Conservation (phyloP, 2,888 invertebrate species). For the Parasteatoda lunata region DNA sequence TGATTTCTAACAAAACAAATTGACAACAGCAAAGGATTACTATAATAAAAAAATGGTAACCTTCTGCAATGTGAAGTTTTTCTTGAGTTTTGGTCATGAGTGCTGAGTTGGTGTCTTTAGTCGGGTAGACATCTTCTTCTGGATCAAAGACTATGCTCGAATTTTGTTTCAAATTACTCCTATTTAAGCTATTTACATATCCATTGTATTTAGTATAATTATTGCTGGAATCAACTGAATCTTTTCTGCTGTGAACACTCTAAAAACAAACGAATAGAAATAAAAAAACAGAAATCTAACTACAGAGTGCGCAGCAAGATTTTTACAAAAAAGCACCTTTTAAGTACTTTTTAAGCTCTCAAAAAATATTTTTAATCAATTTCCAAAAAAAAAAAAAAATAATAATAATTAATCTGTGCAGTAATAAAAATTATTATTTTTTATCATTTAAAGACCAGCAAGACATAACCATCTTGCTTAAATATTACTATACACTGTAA, state of each 20-base stretch:
- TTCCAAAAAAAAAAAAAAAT: too few relatives aligned
- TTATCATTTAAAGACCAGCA: too few relatives aligned
- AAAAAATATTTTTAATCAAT: too few relatives aligned
- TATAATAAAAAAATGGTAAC: neutral
- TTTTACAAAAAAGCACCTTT: too few relatives aligned
- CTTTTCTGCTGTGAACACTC: conserved; percentile 42
- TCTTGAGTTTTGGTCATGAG: conserved; percentile 7
- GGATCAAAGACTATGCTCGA: conserved; percentile 51
- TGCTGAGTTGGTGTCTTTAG: conserved; percentile 54
- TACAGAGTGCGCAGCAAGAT: too few relatives aligned
- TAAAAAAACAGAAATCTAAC: neutral
- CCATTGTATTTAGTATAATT: conserved; percentile 53
- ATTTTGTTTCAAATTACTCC: conserved; percentile 30
- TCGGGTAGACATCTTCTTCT: conserved; percentile 60
- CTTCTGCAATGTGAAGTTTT: neutral
- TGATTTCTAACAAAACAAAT: too few relatives aligned
- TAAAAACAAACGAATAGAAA: neutral
- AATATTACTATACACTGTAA: too few relatives aligned
- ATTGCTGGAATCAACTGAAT: conserved; percentile 47
- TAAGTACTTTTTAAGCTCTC: too few relatives aligned
- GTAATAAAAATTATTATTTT: too few relatives aligned
- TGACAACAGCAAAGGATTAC: too few relatives aligned
- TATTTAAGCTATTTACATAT: conserved; percentile 31
- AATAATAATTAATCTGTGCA: too few relatives aligned
- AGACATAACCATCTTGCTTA: too few relatives aligned